Evolutionary conservation across 2,888 invertebrate species (phyloP).

Genomic region (Oscheius sp.): DNA sequence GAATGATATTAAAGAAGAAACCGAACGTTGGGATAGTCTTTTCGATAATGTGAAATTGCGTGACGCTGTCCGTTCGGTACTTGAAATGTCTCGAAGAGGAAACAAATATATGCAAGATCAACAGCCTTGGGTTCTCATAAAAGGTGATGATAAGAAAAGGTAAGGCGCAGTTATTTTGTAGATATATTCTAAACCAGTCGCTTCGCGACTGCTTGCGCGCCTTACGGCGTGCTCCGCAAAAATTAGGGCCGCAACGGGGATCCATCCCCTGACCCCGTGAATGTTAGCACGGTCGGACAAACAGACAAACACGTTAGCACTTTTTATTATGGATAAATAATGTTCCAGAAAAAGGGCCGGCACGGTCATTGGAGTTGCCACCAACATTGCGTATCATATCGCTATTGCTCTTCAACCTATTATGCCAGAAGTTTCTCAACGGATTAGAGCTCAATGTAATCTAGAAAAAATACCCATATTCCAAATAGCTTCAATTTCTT

Average conservation of each 20-base stretch:
- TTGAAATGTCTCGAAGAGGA: slow-evolving; percentile 88
- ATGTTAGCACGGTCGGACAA: too few relatives aligned
- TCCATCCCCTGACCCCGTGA: too few relatives aligned
- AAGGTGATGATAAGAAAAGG: slow-evolving; percentile 84
- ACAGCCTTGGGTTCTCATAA: slow-evolving; percentile 93
- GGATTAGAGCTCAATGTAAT: slow-evolving; percentile 67
- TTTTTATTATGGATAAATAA: neutral
- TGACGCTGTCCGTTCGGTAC: slow-evolving; percentile 80
- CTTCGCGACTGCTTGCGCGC: too few relatives aligned
- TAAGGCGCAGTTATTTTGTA: slow-evolving; percentile 35
- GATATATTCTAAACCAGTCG: too few relatives aligned
- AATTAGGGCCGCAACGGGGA: too few relatives aligned
- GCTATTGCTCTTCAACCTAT: slow-evolving; percentile 88
- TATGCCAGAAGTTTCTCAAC: slow-evolving; percentile 81
- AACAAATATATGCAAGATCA: slow-evolving; percentile 96
- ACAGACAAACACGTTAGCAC: too few relatives aligned
- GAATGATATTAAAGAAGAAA: slow-evolving; percentile 51
- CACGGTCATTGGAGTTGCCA: slow-evolving; percentile 86
- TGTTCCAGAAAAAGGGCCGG: slow-evolving; percentile 79
- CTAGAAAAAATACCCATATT: slow-evolving; percentile 68
- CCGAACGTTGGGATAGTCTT: slow-evolving; percentile 59
- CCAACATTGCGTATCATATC: slow-evolving; percentile 84
- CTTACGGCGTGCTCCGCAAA: too few relatives aligned
- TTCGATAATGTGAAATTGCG: slow-evolving; percentile 68
- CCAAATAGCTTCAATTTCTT: slow-evolving; percentile 74